phyloP scores from a whole-genome alignment of 35 echinoderm and acorn worm genomes.

The Heliocidaris tuberculata region DNA sequence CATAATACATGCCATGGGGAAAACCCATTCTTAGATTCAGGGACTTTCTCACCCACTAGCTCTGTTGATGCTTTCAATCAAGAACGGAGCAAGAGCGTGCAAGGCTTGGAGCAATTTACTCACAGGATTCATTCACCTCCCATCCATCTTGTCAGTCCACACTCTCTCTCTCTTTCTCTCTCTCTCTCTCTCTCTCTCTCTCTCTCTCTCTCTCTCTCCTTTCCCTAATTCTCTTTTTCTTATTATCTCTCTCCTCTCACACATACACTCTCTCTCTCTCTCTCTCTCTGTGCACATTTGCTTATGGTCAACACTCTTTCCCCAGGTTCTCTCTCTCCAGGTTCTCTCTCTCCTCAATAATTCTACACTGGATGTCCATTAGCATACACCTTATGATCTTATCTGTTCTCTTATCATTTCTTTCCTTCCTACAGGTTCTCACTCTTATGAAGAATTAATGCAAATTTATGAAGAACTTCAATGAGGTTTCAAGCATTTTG shows the following conservation, averaged over 20 bases:
- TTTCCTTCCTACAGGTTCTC: background rate
- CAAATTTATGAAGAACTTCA: background rate
- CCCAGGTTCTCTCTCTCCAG: background rate
- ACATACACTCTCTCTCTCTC: background rate
- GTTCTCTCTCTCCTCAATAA: background rate
- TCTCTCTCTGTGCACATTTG: background rate
- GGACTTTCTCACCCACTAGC: background rate
- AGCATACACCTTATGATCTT: background rate
- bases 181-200: background rate
- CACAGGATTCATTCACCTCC: background rate
- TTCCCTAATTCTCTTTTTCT: background rate
- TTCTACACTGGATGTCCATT: background rate
- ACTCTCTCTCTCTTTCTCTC: background rate
- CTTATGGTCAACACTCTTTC: background rate
- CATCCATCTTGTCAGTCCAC: background rate
- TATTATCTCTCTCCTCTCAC: background rate
- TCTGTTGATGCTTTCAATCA: constrained; percentile 17
- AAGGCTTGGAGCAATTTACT: background rate
- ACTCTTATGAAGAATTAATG: background rate
- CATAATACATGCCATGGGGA: background rate
- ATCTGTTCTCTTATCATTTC: background rate
- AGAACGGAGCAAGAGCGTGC: background rate
- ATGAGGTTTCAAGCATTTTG: too few relatives aligned
- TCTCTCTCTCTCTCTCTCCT: background rate
- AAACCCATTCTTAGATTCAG: background rate